A percentile compares a stretch with the other conserved stretches of the same genome.
Evolutionary conservation across 2,113 vertebrate genomes (phyloP).

Genomic region (Plotosus lineatus): DNA sequence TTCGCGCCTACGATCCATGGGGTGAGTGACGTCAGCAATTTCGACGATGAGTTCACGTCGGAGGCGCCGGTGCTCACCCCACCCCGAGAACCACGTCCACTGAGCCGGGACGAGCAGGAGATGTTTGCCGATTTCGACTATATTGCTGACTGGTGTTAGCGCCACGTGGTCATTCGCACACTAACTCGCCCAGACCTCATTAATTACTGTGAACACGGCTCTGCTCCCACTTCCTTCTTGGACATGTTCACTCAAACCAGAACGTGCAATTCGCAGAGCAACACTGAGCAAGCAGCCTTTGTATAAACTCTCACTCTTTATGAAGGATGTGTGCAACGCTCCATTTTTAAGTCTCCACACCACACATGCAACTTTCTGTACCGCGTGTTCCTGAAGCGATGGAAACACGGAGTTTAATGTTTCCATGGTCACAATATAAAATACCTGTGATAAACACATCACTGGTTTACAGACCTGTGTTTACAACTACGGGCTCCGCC

Average conservation of each 20-base stretch:
- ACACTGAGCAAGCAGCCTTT: neutral
- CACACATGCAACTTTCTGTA: no score
- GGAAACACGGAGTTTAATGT: neutral
- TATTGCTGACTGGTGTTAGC: constrained; percentile 89
- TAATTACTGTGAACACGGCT: constrained; percentile 40
- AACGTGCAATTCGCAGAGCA: neutral
- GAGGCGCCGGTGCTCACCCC: constrained; percentile 88
- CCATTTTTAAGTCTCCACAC: neutral
- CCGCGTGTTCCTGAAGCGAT: neutral
- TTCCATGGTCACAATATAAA: neutral
- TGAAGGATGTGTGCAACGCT: neutral
- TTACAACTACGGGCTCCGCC: neutral
- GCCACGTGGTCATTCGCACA: neutral
- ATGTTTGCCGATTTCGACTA: constrained; percentile 90
- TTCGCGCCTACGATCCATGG: constrained; percentile 84
- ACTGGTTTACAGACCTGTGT: neutral
- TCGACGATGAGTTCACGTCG: constrained; percentile 91
- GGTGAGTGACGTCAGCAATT: constrained; percentile 87
- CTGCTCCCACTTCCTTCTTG: neutral
- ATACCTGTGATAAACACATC: neutral
- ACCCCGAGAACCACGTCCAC: constrained; percentile 82
- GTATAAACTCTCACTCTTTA: neutral
- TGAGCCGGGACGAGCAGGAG: constrained; percentile 82
- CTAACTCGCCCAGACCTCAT: neutral
- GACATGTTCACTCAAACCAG: neutral